These are phyloP conservation scores for Pemphigus obesinymphae DNA, from an alignment of 1,140 invertebrate species.

Conservation along the genomic window DNA sequence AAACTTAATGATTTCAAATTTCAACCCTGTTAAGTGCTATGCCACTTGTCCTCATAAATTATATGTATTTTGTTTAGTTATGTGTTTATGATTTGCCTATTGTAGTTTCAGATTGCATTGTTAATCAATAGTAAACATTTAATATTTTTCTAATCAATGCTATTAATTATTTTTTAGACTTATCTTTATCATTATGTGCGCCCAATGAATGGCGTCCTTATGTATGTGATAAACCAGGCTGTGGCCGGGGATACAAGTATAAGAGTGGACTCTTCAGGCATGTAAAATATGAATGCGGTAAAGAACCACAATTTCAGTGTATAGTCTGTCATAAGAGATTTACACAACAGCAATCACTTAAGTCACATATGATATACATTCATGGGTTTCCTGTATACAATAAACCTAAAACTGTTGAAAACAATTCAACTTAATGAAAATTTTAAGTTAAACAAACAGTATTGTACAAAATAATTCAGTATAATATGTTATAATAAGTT, in stretches of 20 bases:
- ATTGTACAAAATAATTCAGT: no score
- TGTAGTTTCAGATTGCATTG: not conserved
- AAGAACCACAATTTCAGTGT: constrained; percentile 54
- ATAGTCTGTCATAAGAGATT: constrained; percentile 45
- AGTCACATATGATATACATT: constrained; percentile 38
- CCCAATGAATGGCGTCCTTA: not conserved
- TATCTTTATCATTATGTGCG: not conserved
- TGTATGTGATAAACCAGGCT: constrained; percentile 49
- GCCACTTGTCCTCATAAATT: not conserved
- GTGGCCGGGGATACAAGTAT: constrained; percentile 50
- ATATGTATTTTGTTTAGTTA: not conserved
- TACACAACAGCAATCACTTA: constrained; percentile 31
- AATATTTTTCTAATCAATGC: not conserved
- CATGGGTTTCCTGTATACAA: constrained; percentile 12
- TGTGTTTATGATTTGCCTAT: not conserved
- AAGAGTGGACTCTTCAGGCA: constrained; percentile 50
- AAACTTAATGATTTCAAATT: not conserved
- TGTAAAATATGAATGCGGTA: constrained; percentile 55
- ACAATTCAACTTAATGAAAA: not conserved
- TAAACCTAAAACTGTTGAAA: not conserved
- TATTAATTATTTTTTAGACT: not conserved
- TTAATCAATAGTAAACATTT: not conserved
- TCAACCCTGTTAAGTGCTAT: not conserved
- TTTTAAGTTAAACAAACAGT: not conserved
- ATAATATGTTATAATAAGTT: no score